Base-by-base conservation (phyloP, 2,888 invertebrate genomes). In the Orchesellides sinensis region DNA sequence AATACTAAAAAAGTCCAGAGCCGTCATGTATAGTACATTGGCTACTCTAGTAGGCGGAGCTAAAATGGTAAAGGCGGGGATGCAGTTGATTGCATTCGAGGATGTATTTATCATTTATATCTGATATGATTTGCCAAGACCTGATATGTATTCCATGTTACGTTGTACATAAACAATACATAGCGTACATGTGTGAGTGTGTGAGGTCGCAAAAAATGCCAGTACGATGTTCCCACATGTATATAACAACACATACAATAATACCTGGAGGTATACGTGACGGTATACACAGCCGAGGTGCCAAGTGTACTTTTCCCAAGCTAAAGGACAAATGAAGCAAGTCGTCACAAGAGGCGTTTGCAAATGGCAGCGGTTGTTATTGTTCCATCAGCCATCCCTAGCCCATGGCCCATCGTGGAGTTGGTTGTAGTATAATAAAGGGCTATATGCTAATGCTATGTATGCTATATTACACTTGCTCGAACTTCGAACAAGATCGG, bases 351-450 rank as follows among this genome's bases (percentile, higher is more conserved):
- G 81, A 84, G 83, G 84, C 94, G 94, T 96, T 95, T 96, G 95
- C 96, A 96, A 97, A 97, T 97, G 97, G 97, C 97, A 96, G 95
- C 96, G 94, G 96, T 96, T 97, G 96, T 97, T 96, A 70, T 75
- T 74, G 49, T 77, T 70, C 77, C 75, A 77, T 77, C 25, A 56
- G 14, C 56, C 56, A 56, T 56, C 56, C 56, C 12, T 27, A 56
- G n/a, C 56, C 25, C 56, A 56, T 56, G 56, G 56, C 23, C 17
- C 56, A 56, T 56, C 56, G 27, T 56, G 40, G n/a, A 40, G 40
- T 14, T 40, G 40, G 40, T n/a, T 40, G 10, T 40, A n/a, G 40
- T 32, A 40, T n/a, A 40, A 40, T 10, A 5, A 8, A 40, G 10
- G 40, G 10, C 10, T 17, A 19, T 63, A 52, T 17, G 52, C 2